Base-by-base conservation (phyloP, 1,140 invertebrate genomes). In the Aporrectodea caliginosa region DNA sequence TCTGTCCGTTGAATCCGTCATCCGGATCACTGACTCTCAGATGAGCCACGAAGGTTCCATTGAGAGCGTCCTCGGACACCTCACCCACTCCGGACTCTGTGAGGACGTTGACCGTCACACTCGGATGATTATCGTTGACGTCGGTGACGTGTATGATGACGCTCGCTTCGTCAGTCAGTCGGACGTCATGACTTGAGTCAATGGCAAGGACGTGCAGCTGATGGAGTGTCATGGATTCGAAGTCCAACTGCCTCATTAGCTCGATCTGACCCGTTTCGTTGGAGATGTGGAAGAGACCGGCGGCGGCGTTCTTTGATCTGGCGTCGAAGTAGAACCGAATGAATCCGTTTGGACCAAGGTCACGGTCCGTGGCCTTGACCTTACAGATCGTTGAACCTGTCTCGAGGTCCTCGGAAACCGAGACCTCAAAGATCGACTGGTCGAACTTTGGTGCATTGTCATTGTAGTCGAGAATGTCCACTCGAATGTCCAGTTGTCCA, bases 1-100 rank as follows among this genome's bases (percentile, higher is more conserved):
- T 92, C 82, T 93, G 94, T 1, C 95, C 96, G 88, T 98, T 98
- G 0, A 93, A 94, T 6, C 95, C 96, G 87, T 95, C 93, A 89
- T 98, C 96, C 85, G 93, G 93, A 89, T 98, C 96, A 12, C 92
- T 91, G 1, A 96, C 95, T 1, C 92, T 92, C 22, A 98, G 86
- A 84, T 93, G 93, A 0, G 94, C 92, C 0, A 97, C 92, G 73
- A 96, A 88, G 75, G 94, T 94, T 75, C 93, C 91, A 0, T 93
- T 90, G 30, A 93, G 91, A 0, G 92, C 91, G 85, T 93, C 94
- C 90, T 98, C 96, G 81, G 93, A 93, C 12, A 98, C 89, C 27
- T 31, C 31, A 12, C 27, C 27, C 43, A 22, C 22, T 58, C 43
- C 43, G 43, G 43, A 58, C 22, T 58, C 34, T 0, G 77, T 76